phyloP scores from a whole-genome alignment of 2,113 vertebrate species.

The Geococcyx californianus region DNA sequence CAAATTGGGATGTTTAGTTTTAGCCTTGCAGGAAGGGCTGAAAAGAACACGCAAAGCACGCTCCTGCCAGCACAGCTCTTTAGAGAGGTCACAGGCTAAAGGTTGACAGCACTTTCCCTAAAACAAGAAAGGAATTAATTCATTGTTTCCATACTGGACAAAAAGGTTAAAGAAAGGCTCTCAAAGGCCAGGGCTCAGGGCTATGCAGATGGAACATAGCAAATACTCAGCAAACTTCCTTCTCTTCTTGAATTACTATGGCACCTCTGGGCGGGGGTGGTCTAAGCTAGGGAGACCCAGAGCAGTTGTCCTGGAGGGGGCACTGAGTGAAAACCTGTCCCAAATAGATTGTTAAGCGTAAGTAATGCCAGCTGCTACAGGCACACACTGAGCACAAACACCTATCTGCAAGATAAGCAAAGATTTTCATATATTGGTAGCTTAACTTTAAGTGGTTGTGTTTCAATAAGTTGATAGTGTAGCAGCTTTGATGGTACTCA shows the following conservation, averaged over 20 bases:
- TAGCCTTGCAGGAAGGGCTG: slow-evolving; percentile 9
- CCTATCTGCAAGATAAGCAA: neutral
- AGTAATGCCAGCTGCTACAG: neutral
- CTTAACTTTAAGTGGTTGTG: neutral
- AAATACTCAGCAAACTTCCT: neutral
- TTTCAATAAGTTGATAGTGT: neutral
- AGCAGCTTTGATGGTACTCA: neutral
- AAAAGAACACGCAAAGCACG: neutral
- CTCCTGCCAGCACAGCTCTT: neutral
- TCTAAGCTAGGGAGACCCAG: neutral
- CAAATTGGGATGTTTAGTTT: slow-evolving; percentile 14
- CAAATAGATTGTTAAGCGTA: neutral
- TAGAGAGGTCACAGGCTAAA: neutral
- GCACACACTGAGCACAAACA: neutral
- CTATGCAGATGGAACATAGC: neutral
- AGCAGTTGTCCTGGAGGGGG: neutral
- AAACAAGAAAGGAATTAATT: neutral
- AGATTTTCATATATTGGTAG: neutral
- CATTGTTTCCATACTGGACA: neutral
- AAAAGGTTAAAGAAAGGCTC: slow-evolving; percentile 25
- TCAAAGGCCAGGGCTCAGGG: neutral
- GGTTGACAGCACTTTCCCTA: neutral
- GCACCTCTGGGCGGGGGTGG: neutral
- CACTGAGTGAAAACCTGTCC: neutral
- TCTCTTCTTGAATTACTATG: neutral